Conservation (phyloP, 2,888 invertebrate genomes). For the Spisula solida region DNA sequence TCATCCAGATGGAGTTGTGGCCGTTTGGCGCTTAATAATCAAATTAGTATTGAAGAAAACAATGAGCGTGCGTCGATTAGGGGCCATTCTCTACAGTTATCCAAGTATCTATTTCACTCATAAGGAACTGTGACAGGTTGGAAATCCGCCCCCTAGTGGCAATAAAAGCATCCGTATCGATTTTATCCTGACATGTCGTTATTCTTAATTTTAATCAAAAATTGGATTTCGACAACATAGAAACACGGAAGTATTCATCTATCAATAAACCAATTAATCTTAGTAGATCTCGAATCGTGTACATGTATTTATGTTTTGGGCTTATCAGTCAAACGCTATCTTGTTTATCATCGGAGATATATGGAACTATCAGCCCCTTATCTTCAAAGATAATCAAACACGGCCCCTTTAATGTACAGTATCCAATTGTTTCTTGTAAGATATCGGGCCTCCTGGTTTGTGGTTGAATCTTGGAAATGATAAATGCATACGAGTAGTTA, state of each 20-base stretch:
- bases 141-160: constrained; percentile 34
- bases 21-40: constrained; percentile 55
- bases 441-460: neutral
- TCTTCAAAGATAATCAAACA: constrained; percentile 22
- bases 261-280: constrained; percentile 46
- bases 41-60: constrained; percentile 51
- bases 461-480: neutral
- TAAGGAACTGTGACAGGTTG: constrained; percentile 37
- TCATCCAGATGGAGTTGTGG: constrained; percentile 58
- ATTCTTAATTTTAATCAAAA: constrained; percentile 46
- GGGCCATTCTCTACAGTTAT: constrained; percentile 34
- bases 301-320: constrained; percentile 21
- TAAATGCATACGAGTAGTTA: too few relatives aligned
- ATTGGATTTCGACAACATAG: constrained; percentile 22
- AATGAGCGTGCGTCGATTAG: constrained; percentile 48
- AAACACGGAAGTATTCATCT: neutral
- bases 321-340: constrained; percentile 45
- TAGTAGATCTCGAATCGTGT: neutral
- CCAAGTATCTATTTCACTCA: constrained; percentile 47
- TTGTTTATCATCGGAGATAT: constrained; percentile 6
- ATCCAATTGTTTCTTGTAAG: neutral
- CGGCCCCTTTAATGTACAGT: constrained; percentile 23
- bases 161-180: constrained; percentile 36
- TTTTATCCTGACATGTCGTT: constrained; percentile 42
- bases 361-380: constrained; percentile 2